Evolutionary conservation across 1,140 invertebrate genomes (phyloP).

Genomic region (Alviniconcha marisindica): DNA sequence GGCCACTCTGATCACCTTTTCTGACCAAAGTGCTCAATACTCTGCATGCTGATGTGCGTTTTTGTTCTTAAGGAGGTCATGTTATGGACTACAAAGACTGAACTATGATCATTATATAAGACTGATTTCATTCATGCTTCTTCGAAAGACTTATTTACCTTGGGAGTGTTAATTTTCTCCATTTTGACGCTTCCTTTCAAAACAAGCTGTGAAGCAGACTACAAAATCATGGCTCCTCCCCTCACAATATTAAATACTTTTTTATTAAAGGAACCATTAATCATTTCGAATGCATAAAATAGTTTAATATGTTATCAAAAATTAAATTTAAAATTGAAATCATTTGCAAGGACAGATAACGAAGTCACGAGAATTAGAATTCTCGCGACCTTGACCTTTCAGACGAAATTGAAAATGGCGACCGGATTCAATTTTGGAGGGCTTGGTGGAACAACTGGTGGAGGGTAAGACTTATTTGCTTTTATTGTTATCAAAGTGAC

Average conservation of each 20-base stretch:
- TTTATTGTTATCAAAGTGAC: too few relatives aligned
- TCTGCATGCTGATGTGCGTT: too few relatives aligned
- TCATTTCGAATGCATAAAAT: neutral
- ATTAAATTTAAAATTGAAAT: neutral
- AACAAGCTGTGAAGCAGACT: conserved; percentile 34
- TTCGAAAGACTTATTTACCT: conserved; percentile 5
- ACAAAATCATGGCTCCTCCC: conserved; percentile 31
- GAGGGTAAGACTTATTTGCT: neutral
- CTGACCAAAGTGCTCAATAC: too few relatives aligned
- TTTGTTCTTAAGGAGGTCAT: too few relatives aligned
- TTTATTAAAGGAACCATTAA: neutral
- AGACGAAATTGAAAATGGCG: neutral
- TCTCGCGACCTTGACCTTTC: neutral
- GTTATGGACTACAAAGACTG: too few relatives aligned
- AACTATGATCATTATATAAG: too few relatives aligned
- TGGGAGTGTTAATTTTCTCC: conserved; percentile 32
- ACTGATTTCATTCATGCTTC: neutral
- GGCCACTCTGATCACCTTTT: too few relatives aligned
- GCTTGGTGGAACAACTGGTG: neutral
- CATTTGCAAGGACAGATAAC: neutral
- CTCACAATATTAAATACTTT: conserved; percentile 10
- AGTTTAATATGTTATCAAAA: neutral
- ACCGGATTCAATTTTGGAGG: conserved; percentile 14
- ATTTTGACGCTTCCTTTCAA: conserved; percentile 33
- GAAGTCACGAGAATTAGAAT: neutral